phyloP scores from a whole-genome alignment of 2,888 invertebrate genomes.

The Cancer borealis region DNA sequence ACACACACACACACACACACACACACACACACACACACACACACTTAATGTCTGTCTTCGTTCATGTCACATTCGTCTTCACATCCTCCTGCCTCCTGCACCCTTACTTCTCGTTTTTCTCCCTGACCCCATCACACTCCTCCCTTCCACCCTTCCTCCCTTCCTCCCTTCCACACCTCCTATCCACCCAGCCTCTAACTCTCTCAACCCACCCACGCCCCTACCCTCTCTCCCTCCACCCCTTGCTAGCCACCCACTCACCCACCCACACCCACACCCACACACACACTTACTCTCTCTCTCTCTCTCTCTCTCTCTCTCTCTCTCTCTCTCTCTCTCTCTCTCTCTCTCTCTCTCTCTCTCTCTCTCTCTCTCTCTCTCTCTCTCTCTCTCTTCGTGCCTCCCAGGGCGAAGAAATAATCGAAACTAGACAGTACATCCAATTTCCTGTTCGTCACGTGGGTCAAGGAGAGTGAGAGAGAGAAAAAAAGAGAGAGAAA shows the following conservation, averaged over 20 bases:
- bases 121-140: background rate
- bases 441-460: conserved; percentile 24
- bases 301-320: background rate
- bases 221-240: background rate
- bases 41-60: background rate
- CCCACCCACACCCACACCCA: background rate
- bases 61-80: background rate
- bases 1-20: conserved; percentile 36
- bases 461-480: background rate
- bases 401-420: conserved; percentile 24
- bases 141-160: background rate
- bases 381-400: conserved; percentile 47
- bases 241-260: background rate
- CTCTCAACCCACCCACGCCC: background rate
- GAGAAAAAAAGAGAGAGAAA: background rate
- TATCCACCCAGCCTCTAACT: background rate
- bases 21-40: conserved; percentile 46
- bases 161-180: background rate
- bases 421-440: conserved; percentile 33
- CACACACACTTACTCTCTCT: background rate
- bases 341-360: conserved; percentile 17
- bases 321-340: background rate
- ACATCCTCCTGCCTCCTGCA: background rate
- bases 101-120: background rate
- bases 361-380: background rate